These are phyloP conservation scores for Ceuthmochares aereus DNA, from an alignment of 2,113 vertebrate genomes.

Conservation along the genomic window DNA sequence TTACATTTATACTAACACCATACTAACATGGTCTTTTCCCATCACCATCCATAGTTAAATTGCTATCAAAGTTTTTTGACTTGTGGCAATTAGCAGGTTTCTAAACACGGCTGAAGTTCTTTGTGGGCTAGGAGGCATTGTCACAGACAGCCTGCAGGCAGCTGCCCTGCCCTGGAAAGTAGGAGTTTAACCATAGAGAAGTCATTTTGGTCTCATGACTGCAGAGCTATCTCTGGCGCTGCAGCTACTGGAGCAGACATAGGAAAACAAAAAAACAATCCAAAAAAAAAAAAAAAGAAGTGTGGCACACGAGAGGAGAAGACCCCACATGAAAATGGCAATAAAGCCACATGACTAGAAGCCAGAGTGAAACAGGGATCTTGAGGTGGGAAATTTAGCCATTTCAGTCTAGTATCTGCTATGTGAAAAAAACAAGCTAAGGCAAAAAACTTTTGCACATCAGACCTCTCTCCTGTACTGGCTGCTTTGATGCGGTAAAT, in stretches of 20 bases:
- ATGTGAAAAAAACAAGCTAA: neutral
- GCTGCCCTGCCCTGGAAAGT: neutral
- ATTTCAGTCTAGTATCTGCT: neutral
- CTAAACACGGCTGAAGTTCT: neutral
- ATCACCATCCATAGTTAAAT: neutral
- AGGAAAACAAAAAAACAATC: neutral
- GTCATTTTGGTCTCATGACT: neutral
- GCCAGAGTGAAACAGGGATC: neutral
- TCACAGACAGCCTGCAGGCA: neutral
- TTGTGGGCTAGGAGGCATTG: neutral
- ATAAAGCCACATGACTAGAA: neutral
- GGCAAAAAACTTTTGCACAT: neutral
- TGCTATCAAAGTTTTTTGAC: neutral
- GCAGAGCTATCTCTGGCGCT: neutral
- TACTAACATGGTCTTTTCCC: neutral
- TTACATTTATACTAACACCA: neutral
- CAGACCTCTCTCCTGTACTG: neutral
- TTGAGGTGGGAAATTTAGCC: neutral
- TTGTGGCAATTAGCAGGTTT: accelerated
- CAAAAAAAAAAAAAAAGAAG: neutral
- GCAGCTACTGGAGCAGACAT: neutral
- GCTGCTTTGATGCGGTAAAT: neutral
- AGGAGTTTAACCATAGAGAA: neutral
- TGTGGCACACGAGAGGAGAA: neutral
- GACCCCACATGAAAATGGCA: neutral